Evolutionary conservation across 1,140 invertebrate genomes (phyloP), one percentile per base, ranked within the genome.

Genomic region (Aphelenchoides besseyi): DNA sequence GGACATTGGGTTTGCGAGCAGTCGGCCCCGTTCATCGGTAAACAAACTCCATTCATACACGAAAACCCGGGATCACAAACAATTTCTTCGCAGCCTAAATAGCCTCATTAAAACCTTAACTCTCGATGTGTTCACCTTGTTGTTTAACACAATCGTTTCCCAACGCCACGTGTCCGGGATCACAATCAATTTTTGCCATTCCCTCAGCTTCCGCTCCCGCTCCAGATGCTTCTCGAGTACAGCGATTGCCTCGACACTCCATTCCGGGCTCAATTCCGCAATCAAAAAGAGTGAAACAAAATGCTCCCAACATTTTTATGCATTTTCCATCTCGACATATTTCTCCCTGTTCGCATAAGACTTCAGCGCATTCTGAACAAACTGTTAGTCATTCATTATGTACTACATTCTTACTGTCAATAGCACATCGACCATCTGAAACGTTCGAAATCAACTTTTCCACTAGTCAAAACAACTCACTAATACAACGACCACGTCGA

Each of bases 241-340:
- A 79, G 28, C 75, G 73, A 63, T 82, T 83, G 8, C 52, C 30
- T 29, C 64, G 54, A 48, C 80, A 84, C 23, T 72, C 62, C 68
- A 75, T 78, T 29, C 53, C 55, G 3, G 70, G 71, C 16, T 55
- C 63, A 12, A 76, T 75, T 0, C 82, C 80, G 70, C 80, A 82
- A 66, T 82, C 80, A 41, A 79, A 83, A 59, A 68, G 55, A 3
- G 80, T 74, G 52, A 84, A 74, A 59, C 80, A 82, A 53, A 82
- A 82, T 33, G 71, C 37, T 1, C 66, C 70, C 9, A 74, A 28
- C 3, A 82, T 36, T 26, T 74, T 80, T 29, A 63, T 59, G 61
- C 80, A 82, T 54, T 73, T 76, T 12, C 80, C 80, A 68, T 82
- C 80, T 5, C 80, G 41, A 33, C 80, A 82, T 3, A 83, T 12